A percentile compares a stretch with the other conserved stretches of the same genome.
phyloP scores from a whole-genome alignment of 2,797 vertebrate genomes.

The Ara ararauna region DNA sequence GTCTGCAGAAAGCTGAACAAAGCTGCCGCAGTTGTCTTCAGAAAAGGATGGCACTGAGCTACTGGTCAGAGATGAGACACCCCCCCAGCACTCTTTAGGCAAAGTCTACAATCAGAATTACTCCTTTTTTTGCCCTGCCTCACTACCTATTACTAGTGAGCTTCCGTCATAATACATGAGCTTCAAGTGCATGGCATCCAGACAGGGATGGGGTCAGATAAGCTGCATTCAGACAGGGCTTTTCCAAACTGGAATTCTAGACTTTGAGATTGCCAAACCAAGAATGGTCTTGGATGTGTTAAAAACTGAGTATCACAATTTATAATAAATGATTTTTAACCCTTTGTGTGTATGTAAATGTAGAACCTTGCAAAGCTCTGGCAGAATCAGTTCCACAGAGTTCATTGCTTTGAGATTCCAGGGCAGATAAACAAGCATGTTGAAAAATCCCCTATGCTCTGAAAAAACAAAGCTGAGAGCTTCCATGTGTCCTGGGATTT shows the following conservation, averaged over 20 bases:
- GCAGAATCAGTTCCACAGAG: background rate
- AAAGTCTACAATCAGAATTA: background rate
- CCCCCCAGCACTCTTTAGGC: background rate
- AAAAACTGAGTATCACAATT: background rate
- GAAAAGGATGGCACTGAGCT: background rate
- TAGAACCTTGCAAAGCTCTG: background rate
- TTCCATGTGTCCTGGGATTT: background rate
- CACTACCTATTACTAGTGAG: background rate
- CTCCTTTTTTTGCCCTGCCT: background rate
- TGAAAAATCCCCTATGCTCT: slow-evolving; percentile 28
- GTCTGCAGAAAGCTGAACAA: background rate
- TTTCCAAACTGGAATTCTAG: background rate
- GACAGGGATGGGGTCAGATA: background rate
- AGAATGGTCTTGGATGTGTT: background rate
- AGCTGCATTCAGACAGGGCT: background rate
- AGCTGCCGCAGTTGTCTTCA: background rate
- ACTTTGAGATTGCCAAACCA: background rate
- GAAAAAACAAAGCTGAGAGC: background rate
- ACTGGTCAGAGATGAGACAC: background rate
- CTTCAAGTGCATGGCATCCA: background rate
- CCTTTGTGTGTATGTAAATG: background rate
- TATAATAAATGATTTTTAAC: background rate
- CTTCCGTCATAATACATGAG: background rate
- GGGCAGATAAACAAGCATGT: background rate
- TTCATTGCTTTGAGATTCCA: background rate